Base-by-base conservation (phyloP, 2,113 vertebrate species). In the Erinaceus europaeus region DNA sequence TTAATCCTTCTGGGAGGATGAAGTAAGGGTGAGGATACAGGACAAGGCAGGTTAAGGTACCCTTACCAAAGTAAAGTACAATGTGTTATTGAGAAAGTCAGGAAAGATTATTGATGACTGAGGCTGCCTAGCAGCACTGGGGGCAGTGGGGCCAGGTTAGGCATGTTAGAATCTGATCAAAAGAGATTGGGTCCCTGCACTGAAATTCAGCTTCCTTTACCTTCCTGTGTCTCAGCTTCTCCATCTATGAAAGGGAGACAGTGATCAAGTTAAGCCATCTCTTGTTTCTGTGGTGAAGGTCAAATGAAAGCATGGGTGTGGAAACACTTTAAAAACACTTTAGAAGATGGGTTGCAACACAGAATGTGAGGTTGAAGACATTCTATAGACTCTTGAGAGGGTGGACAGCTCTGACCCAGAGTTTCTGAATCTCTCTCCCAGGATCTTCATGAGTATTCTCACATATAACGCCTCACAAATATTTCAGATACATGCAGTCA, bases 391-490 rank as follows among this genome's bases (percentile, higher is more conserved):
- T 46, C 50, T 46, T 36, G 32, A 20, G 10, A 13, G 9, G 20
- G 34, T 3, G 14, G 40, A 23, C 67, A 55, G 32, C 20, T 71
- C 32, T 42, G 69, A 32, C 46, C 36, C 13, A 15, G 3, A 52
- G 21, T 8, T 4, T 9, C 38, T 4, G 55, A 50, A 2, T 27
- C 20, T 48, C 38, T 34, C 11, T 2, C 18, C 25, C 9, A 10
- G 4, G 3, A n/a, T n/a, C n/a, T n/a, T 34, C 59, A 6, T 2
- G 15, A 82, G 14, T 38, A 6, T 29, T 42, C 59, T 68, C n/a
- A 44, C 17, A 5, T 11, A 48, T n/a, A 2, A 20, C 8, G 3
- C 29, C 27, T 67, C 38, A 34, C 29, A 0, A 1, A 2, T 2
- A 1, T 59, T 34, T 38, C 46, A 21, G 52, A 40, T 2, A 27